Conservation (phyloP, 2,797 vertebrate species). For the Vespertilio murinus region DNA sequence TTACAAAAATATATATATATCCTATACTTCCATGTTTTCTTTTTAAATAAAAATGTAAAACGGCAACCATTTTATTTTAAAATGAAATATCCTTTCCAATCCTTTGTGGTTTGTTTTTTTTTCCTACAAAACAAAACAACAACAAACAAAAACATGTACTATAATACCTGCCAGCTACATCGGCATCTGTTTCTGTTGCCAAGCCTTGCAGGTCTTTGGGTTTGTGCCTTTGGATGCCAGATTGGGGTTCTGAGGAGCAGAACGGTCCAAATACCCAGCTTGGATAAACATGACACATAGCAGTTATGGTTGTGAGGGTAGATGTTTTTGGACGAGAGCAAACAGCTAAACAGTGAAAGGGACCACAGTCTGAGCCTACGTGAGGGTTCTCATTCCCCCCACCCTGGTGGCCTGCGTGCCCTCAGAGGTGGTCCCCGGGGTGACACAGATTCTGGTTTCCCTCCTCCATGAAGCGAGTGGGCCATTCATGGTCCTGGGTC, state of each 20-base stretch:
- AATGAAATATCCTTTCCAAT: background rate
- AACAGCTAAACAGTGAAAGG: background rate
- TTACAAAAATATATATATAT: background rate
- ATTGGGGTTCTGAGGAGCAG: background rate
- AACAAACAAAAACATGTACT: background rate
- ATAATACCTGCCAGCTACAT: background rate
- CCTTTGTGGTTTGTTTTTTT: background rate
- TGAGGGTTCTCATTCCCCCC: background rate
- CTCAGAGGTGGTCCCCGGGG: background rate
- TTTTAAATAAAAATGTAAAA: background rate
- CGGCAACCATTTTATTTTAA: background rate
- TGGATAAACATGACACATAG: background rate
- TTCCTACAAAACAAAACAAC: background rate
- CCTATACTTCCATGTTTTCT: background rate
- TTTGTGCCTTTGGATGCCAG: background rate
- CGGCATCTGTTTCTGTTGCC: background rate
- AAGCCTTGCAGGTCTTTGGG: background rate
- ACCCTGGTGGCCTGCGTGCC: background rate
- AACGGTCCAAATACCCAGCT: background rate
- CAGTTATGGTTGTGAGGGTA: background rate
- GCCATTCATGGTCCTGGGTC: background rate
- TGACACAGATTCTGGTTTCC: background rate
- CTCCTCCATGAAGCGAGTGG: background rate
- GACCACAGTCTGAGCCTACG: background rate
- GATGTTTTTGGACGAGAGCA: constrained; percentile 19